These are phyloP conservation scores for Tupiocoris notatus DNA, from an alignment of 2,888 invertebrate species.

Conservation along the genomic window DNA sequence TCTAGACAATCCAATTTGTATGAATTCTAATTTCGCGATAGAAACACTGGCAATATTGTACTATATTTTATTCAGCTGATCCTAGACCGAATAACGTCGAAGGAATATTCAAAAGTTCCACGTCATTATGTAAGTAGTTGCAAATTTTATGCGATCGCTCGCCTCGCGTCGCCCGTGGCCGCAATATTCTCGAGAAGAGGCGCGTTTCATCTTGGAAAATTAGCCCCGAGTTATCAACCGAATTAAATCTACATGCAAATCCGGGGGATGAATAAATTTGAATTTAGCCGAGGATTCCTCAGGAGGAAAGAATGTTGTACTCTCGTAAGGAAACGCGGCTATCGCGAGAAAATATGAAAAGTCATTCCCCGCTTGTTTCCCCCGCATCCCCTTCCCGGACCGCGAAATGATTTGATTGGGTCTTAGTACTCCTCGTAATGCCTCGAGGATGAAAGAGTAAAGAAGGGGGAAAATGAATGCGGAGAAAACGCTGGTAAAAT, in stretches of 20 bases:
- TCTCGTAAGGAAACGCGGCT: not conserved
- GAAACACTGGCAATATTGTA: not conserved
- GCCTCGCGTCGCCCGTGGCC: not conserved
- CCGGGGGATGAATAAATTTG: slow-evolving; percentile 39
- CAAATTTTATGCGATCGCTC: slow-evolving; percentile 16
- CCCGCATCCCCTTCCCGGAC: too few species aligned
- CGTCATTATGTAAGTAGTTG: slow-evolving; percentile 31
- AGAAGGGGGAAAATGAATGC: not conserved
- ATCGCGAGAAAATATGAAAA: not conserved
- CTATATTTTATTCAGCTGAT: not conserved
- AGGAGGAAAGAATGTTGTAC: not conserved
- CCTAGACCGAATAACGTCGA: slow-evolving; percentile 8
- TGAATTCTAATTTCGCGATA: too few species aligned
- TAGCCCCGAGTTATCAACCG: slow-evolving; percentile 36
- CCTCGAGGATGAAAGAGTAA: not conserved
- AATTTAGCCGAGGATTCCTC: slow-evolving; percentile 8
- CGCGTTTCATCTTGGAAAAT: slow-evolving; percentile 17
- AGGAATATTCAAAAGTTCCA: slow-evolving; percentile 35
- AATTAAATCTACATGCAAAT: slow-evolving; percentile 41
- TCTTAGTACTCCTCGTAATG: slow-evolving; percentile 22
- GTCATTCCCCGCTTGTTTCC: not conserved
- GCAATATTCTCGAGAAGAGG: not conserved
- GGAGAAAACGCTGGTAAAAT: not conserved
- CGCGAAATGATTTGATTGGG: slow-evolving; percentile 16
- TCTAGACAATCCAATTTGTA: too few species aligned